Percentiles rank a stretch among this genome's conserved stretches.
Evolutionary conservation across 2,797 vertebrate species (phyloP).

Genomic region (Falco berigora): DNA sequence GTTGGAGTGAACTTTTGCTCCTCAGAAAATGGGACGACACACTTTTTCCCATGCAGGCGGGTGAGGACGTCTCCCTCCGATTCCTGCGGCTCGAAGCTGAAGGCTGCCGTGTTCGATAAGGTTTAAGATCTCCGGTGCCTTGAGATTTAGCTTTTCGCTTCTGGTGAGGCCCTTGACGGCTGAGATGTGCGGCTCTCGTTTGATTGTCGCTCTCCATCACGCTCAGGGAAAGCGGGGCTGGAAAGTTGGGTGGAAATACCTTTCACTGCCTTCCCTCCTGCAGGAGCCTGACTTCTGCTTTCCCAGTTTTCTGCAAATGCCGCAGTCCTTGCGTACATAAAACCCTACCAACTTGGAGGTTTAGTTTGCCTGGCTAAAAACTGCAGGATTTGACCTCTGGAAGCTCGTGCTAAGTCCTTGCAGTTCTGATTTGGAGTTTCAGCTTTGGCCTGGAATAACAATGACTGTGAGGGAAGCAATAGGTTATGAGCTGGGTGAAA

Average conservation of each 20-base stretch:
- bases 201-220: neutral
- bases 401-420: conserved; percentile 52
- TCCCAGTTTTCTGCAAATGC: neutral
- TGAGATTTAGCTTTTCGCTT: neutral
- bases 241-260: neutral
- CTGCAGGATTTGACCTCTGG: conserved; percentile 41
- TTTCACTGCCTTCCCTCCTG: neutral
- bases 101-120: neutral
- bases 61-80: neutral
- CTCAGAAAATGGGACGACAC: neutral
- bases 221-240: neutral
- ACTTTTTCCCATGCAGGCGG: neutral
- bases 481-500: conserved; percentile 63
- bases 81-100: neutral
- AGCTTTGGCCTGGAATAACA: conserved; percentile 73
- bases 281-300: neutral
- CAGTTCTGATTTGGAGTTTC: conserved; percentile 69
- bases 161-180: neutral
- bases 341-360: neutral
- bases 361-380: neutral
- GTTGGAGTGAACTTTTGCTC: conserved; percentile 16
- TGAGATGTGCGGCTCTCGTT: fast-evolving
- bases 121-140: neutral
- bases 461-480: conserved; percentile 54
- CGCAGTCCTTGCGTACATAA: neutral